These are phyloP conservation scores for Zophobas morio DNA, from an alignment of 1,140 invertebrate species.

Conservation along the genomic window DNA sequence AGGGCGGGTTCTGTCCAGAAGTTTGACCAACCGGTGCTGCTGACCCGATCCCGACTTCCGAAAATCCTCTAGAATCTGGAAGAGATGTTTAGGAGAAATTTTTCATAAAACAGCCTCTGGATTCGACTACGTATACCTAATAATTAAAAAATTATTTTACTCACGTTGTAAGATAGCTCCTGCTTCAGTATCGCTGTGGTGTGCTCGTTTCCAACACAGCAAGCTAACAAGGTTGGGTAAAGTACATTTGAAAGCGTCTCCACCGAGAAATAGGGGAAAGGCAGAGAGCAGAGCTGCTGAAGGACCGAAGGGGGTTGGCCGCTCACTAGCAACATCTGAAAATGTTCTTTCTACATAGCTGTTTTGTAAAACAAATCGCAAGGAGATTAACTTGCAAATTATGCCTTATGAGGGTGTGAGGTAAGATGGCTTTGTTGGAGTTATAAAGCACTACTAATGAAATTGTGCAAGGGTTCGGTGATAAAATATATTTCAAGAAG, in stretches of 20 bases:
- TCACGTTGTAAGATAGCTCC: constrained; percentile 85
- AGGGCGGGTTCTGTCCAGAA: constrained; percentile 53
- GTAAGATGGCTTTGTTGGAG: not conserved
- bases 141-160: constrained; percentile 49
- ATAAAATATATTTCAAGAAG: constrained; percentile 4
- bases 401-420: not conserved
- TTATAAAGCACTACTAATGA: not conserved
- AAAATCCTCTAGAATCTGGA: constrained; percentile 78
- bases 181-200: constrained; percentile 82
- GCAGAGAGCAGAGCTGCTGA: constrained; percentile 90
- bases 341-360: not conserved
- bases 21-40: constrained; percentile 72
- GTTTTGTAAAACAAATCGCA: not conserved
- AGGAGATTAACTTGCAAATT: not conserved
- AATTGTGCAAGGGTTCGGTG: not conserved
- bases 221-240: constrained; percentile 90
- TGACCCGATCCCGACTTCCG: constrained; percentile 75
- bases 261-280: constrained; percentile 92
- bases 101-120: not conserved
- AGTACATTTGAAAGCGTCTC: constrained; percentile 81
- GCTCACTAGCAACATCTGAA: constrained; percentile 83
- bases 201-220: constrained; percentile 80
- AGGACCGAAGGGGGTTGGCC: constrained; percentile 88
- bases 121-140: too few species aligned
- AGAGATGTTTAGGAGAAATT: constrained; percentile 56